These are phyloP conservation scores for Rhinogobius similis DNA, from an alignment of 2,113 vertebrate genomes.

Conservation along the genomic window DNA sequence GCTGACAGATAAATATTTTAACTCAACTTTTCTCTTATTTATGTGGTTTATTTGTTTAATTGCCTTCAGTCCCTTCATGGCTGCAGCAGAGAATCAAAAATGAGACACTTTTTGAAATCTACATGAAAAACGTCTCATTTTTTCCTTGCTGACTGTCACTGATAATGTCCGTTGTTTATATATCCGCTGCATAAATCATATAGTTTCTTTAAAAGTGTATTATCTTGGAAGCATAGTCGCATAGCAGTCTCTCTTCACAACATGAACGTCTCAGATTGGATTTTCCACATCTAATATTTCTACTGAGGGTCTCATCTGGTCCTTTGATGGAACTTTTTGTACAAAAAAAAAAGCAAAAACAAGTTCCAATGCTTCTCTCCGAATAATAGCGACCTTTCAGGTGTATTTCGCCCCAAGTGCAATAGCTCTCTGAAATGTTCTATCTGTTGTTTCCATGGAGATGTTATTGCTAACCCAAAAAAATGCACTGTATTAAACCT, in stretches of 20 bases:
- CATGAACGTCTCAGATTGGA: neutral
- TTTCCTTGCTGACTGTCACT: neutral
- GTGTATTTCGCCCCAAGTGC: too few relatives aligned
- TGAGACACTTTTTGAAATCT: constrained; percentile 6
- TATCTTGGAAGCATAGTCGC: neutral
- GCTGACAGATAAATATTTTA: constrained; percentile 27
- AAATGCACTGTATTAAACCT: too few relatives aligned
- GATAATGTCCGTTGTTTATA: neutral
- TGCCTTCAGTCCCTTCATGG: constrained; percentile 27
- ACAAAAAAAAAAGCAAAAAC: too few relatives aligned
- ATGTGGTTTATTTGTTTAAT: constrained; percentile 23
- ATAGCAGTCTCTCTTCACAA: neutral
- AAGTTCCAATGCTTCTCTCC: too few relatives aligned
- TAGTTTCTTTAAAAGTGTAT: neutral
- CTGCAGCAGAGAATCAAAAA: constrained; percentile 32
- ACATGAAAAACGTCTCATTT: neutral
- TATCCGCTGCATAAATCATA: neutral
- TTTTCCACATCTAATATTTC: neutral
- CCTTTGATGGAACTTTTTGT: neutral
- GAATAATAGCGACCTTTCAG: too few relatives aligned
- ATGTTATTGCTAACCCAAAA: too few relatives aligned
- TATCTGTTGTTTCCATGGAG: too few relatives aligned
- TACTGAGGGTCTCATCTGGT: too few relatives aligned
- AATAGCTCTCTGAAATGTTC: too few relatives aligned
- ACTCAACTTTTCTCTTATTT: constrained; percentile 17